These are phyloP conservation scores for Campylomormyrus numenius DNA, from an alignment of 2,113 vertebrate genomes.

Conservation along the genomic window DNA sequence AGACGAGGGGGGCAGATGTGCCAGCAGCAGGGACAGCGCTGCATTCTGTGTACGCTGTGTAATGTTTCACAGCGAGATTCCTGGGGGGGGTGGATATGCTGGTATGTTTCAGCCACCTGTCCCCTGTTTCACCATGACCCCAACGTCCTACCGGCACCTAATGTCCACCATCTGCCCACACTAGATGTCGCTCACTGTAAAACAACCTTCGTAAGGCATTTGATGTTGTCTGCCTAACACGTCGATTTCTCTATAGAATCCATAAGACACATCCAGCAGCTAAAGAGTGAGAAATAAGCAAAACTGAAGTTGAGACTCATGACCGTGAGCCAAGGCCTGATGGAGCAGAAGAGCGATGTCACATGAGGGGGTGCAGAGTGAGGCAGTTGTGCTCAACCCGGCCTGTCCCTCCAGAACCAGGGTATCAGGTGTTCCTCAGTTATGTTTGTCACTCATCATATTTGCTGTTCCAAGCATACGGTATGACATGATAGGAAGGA, in stretches of 20 bases:
- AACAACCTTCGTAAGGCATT: not conserved
- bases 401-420: not conserved
- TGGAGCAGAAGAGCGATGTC: not conserved
- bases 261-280: not conserved
- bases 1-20: constrained; percentile 1
- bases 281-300: not conserved
- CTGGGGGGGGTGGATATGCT: not conserved
- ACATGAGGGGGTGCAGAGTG: not conserved
- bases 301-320: not conserved
- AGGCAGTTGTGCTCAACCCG: not conserved
- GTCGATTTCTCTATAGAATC: not conserved
- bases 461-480: not conserved
- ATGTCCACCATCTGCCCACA: not conserved
- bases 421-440: not conserved
- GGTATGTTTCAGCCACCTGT: not conserved
- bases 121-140: not conserved
- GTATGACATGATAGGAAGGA: not conserved
- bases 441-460: not conserved
- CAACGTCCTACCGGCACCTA: not conserved
- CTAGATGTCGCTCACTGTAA: not conserved
- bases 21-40: not conserved
- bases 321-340: not conserved
- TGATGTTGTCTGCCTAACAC: not conserved
- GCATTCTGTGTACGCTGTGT: not conserved
- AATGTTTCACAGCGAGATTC: not conserved